Percentiles rank a stretch among this genome's conserved stretches.
Conservation (phyloP, 2,888 invertebrate genomes). For the Stenurella melanura region DNA sequence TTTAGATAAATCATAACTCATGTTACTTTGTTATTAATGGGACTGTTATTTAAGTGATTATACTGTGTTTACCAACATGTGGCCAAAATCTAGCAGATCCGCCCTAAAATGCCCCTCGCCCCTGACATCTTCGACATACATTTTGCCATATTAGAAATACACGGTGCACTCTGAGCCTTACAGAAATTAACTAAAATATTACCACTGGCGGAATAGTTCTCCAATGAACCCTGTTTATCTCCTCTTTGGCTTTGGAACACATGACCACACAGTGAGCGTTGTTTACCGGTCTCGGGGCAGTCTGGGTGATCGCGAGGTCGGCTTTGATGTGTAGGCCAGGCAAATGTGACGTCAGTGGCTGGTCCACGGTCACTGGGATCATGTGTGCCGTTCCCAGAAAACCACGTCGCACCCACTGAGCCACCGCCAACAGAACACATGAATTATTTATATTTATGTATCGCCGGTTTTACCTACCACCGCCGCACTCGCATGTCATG, state of each 20-base stretch:
- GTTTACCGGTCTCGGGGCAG: slow-evolving; percentile 50
- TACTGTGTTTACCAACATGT: too few relatives aligned
- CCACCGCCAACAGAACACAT: slow-evolving; percentile 51
- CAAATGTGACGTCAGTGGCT: slow-evolving; percentile 37
- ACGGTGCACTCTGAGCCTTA: not conserved
- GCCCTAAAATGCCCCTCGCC: too few relatives aligned
- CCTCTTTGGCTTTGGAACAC: slow-evolving; percentile 33
- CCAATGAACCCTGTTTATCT: slow-evolving; percentile 9
- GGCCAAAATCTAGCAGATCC: too few relatives aligned
- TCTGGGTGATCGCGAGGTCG: slow-evolving; percentile 51
- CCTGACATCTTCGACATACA: too few relatives aligned
- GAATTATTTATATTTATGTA: slow-evolving; percentile 50
- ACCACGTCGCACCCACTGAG: slow-evolving; percentile 61
- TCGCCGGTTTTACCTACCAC: slow-evolving; percentile 29
- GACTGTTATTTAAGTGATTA: too few relatives aligned
- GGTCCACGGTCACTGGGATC: slow-evolving; percentile 51
- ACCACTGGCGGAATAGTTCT: slow-evolving; percentile 11
- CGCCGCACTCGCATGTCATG: slow-evolving; percentile 24
- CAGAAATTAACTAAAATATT: not conserved
- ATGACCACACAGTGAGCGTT: slow-evolving; percentile 51
- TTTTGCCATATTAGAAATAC: too few relatives aligned
- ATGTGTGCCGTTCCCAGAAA: slow-evolving; percentile 52
- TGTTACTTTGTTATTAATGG: too few relatives aligned
- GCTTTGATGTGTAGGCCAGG: slow-evolving; percentile 51
- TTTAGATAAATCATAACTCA: too few relatives aligned